These are phyloP conservation scores for Drosophila melanocephala DNA, from an alignment of 2,888 invertebrate species.

Conservation along the genomic window DNA sequence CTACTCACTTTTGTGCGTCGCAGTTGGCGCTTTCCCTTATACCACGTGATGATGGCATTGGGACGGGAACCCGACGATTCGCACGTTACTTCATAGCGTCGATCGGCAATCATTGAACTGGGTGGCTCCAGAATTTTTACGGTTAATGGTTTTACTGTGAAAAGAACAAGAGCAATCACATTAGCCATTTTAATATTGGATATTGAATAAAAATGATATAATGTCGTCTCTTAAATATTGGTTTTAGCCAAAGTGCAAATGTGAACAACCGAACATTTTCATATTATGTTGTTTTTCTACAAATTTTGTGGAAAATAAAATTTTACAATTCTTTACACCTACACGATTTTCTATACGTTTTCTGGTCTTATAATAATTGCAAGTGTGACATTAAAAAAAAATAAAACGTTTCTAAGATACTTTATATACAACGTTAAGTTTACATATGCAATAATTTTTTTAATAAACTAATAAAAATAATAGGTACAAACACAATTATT, in stretches of 20 bases:
- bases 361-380: too few species aligned
- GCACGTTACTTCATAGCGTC: conserved; percentile 93
- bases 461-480: background rate
- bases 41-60: conserved; percentile 94
- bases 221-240: background rate
- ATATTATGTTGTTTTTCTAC: background rate
- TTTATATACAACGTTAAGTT: too few species aligned
- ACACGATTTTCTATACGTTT: background rate
- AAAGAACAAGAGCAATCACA: conserved; percentile 1
- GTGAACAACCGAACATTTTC: background rate
- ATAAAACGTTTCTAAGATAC: background rate
- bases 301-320: background rate
- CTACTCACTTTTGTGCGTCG: conserved; percentile 91
- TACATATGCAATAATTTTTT: background rate
- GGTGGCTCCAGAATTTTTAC: conserved; percentile 91
- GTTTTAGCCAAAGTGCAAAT: background rate
- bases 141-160: conserved; percentile 92
- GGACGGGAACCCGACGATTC: conserved; percentile 94
- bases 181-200: background rate
- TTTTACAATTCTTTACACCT: background rate
- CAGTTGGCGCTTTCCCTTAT: conserved; percentile 93
- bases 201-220: background rate
- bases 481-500: background rate
- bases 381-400: too few species aligned
- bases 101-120: conserved; percentile 92